Conservation (phyloP, 53 echinoderm and acorn worm genomes). For the Holothuria leucospilota region DNA sequence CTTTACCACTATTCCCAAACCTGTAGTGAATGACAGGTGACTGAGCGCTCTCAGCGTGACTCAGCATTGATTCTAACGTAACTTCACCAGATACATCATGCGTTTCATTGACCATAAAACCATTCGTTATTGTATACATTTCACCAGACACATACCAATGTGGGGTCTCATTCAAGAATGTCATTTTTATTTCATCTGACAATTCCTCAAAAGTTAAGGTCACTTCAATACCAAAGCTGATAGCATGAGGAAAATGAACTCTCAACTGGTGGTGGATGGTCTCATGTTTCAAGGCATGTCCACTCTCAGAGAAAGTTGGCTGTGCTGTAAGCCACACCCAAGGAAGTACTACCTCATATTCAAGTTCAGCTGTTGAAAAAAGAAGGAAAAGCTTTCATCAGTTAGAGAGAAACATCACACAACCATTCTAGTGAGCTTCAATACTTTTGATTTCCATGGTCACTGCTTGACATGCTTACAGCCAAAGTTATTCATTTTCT, state of each 20-base stretch:
- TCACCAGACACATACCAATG: conserved; percentile 49
- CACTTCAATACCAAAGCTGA: conserved; percentile 65
- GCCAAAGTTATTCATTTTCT: too few relatives aligned
- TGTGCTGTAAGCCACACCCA: conserved; percentile 4
- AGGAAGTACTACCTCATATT: conserved; percentile 64
- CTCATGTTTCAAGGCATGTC: conserved; percentile 71
- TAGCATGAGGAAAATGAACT: conserved; percentile 57
- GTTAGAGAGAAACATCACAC: too few relatives aligned
- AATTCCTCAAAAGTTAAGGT: conserved; percentile 42
- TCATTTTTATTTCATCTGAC: conserved; percentile 51
- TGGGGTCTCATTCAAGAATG: conserved; percentile 63
- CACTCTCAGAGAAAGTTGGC: conserved; percentile 68
- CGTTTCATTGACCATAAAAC: conserved; percentile 66
- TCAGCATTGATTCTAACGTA: conserved; percentile 27
- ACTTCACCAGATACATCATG: conserved; percentile 54
- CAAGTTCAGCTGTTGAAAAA: background rate
- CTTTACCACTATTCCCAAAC: background rate
- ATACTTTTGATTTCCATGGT: too few relatives aligned
- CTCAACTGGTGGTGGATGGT: conserved; percentile 50
- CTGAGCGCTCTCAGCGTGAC: conserved; percentile 4
- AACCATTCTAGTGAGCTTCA: too few relatives aligned
- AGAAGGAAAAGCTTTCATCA: too few relatives aligned
- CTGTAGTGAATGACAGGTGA: conserved; percentile 8
- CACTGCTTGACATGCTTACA: too few relatives aligned
- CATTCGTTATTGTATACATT: conserved; percentile 48